phyloP scores from a whole-genome alignment of 2,888 invertebrate genomes.

The Ochropacha duplaris region DNA sequence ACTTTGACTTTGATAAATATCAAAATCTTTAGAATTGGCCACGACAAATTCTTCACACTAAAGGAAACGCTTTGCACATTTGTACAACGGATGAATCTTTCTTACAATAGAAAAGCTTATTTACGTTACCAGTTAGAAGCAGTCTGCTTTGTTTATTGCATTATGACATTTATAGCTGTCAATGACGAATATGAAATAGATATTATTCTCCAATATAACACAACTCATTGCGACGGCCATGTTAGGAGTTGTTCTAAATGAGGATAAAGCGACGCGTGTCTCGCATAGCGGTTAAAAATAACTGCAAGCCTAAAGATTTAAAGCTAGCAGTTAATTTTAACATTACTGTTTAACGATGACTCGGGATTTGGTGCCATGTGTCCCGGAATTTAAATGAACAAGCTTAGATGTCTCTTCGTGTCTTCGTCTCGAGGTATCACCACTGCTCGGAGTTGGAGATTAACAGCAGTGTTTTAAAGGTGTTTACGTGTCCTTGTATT shows the following conservation, averaged over 20 bases:
- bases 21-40: too few species aligned
- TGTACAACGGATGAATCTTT: neutral
- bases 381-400: neutral
- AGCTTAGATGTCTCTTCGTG: neutral
- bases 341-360: neutral
- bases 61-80: too few species aligned
- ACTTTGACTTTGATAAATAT: too few species aligned
- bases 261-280: conserved; percentile 12
- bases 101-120: neutral
- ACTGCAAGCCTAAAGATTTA: neutral
- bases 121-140: too few species aligned
- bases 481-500: too few species aligned
- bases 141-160: neutral
- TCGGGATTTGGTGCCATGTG: neutral
- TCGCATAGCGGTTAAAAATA: conserved; percentile 10
- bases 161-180: neutral
- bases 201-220: neutral
- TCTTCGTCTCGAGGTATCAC: too few species aligned
- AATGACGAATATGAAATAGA: neutral
- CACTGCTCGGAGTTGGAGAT: too few species aligned
- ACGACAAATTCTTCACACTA: too few species aligned
- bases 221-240: neutral
- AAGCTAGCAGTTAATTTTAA: neutral
- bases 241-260: conserved; percentile 9
- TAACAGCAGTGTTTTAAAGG: too few species aligned